Base-by-base conservation (phyloP, 2,797 vertebrate genomes). In the Glyptemys insculpta region DNA sequence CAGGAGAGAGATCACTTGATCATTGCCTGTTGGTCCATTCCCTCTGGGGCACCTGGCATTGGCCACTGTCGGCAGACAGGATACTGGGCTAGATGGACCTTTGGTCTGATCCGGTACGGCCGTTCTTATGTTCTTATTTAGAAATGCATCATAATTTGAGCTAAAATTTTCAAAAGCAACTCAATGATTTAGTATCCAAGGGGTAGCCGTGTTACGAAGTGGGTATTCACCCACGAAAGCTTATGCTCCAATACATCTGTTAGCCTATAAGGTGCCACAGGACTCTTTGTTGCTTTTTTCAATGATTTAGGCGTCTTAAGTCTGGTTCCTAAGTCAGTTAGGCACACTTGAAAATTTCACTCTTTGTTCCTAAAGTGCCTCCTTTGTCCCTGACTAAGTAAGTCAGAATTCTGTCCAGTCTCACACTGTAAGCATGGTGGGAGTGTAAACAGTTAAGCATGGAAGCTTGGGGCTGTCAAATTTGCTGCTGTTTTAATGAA, bases 381-480 rank as follows among this genome's bases (percentile, higher is more conserved):
- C 34, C 4, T 68, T 68, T 68, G 6, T 68, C 62, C 18, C 34
- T 37, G 34, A 19, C 62, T 34, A n/a, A 19, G n/a, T 37, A 1
- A 37, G 34, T 68, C 18, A 11, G 8, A 68, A 68, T n/a, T 68
- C 18, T 68, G 62, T 68, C 34, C 62, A 21, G 62, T 18, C 18
- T 68, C 11, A 4, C 41, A 44, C 25, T 76, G 25, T 47, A 15
- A 27, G 12, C 41, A 47, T 41, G 72, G 25, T 25, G 93, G 86
- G 92, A 92, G 87, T 93, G 86, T 81, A 83, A 94, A 72, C 57
- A 89, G 91, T 94, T 95, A 94, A 96, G 87, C 79, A 80, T 83
- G 89, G 80, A 96, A 86, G 81, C 87, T 88, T 87, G 81, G 23
- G 72, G 25, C 89, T 79, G 83, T 44, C 3, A 5, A 11, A 88